Conservation (phyloP, 2,888 invertebrate species). For the Caenorhabditis uteleia region DNA sequence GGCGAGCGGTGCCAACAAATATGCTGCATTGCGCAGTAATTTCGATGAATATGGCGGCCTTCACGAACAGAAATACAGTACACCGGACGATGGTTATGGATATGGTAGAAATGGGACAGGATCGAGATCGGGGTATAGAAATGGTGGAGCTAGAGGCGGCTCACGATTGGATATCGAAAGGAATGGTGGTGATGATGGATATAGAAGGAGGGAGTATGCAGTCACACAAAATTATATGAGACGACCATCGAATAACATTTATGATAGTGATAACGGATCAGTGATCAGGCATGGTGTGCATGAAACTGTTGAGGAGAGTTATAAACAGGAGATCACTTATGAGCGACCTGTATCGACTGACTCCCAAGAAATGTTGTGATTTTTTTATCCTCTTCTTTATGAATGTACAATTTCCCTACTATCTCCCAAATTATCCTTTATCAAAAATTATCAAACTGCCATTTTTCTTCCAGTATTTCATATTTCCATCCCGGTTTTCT, state of each 20-base stretch:
- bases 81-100: constrained; percentile 49
- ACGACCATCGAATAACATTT: constrained; percentile 35
- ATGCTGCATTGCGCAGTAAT: constrained; percentile 32
- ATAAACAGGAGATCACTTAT: constrained; percentile 65
- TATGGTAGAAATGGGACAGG: constrained; percentile 38
- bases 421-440: constrained; percentile 5
- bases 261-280: constrained; percentile 41
- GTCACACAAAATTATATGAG: constrained; percentile 28
- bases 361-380: constrained; percentile 50
- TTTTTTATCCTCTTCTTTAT: constrained; percentile 3
- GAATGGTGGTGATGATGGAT: constrained; percentile 29
- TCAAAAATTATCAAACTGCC: not conserved
- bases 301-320: constrained; percentile 66
- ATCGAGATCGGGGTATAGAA: constrained; percentile 13
- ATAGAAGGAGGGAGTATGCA: constrained; percentile 25
- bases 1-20: constrained; percentile 26
- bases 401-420: constrained; percentile 10
- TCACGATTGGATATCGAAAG: constrained; percentile 29
- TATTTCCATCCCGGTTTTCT: too few relatives aligned
- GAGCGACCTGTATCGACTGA: constrained; percentile 56
- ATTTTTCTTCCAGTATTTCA: constrained; percentile 1
- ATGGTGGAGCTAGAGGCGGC: constrained; percentile 17
- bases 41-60: constrained; percentile 40
- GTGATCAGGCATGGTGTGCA: constrained; percentile 55
- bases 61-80: constrained; percentile 50